A percentile compares a stretch with the other conserved stretches of the same genome.
Conservation (phyloP, 2,888 invertebrate species). For the Drosophila barbarae region DNA sequence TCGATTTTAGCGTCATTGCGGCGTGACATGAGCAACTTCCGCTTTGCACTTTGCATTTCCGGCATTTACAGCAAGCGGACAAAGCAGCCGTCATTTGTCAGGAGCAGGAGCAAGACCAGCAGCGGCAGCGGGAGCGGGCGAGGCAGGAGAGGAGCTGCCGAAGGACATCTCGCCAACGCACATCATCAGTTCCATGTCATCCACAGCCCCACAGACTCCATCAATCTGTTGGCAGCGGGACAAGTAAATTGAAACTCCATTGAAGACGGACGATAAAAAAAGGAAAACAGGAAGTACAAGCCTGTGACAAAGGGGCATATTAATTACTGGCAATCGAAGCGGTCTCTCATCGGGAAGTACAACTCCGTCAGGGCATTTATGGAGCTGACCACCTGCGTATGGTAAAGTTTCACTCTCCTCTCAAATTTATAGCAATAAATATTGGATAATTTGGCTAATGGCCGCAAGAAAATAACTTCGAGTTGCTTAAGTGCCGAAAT, state of each 20-base stretch:
- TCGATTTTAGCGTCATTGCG: slow-evolving; percentile 20
- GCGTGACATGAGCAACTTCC: slow-evolving; percentile 66
- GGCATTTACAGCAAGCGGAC: slow-evolving; percentile 43
- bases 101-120: background rate
- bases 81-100: slow-evolving; percentile 38
- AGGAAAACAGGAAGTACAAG: slow-evolving; percentile 2
- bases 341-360: background rate
- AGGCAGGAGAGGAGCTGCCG: background rate
- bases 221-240: slow-evolving; percentile 25
- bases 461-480: background rate
- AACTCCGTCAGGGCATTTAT: background rate
- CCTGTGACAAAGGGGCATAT: slow-evolving; percentile 14
- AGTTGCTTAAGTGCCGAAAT: background rate
- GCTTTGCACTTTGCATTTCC: slow-evolving; percentile 69
- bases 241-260: slow-evolving; percentile 36
- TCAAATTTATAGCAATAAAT: background rate
- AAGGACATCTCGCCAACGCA: slow-evolving; percentile 3
- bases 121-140: background rate
- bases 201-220: slow-evolving; percentile 29
- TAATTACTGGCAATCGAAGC: slow-evolving; percentile 21
- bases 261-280: slow-evolving; percentile 1
- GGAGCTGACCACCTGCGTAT: background rate
- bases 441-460: background rate
- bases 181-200: slow-evolving; percentile 18
- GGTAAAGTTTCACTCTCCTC: background rate